Evolutionary conservation across 1,140 invertebrate species (phyloP), one percentile per base, ranked within the genome.

Genomic region (Proctacanthus coquilletti): DNA sequence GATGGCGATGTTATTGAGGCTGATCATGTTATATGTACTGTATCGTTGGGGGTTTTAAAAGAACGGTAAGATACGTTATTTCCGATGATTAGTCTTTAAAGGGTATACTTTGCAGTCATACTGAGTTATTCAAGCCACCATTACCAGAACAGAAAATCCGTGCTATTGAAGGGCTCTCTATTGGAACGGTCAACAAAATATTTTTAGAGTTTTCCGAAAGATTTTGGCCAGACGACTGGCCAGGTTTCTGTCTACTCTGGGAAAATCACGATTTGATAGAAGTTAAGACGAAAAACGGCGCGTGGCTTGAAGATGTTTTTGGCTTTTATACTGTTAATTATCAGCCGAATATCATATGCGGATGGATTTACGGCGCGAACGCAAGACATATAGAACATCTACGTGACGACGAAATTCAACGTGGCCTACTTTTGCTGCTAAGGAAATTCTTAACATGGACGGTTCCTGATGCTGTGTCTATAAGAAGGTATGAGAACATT

Each of bases 131-230:
- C 50, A 60, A 54, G n/a, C 77, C 77, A 2, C 44, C 59, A 11
- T 47, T 81, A 21, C 71, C 77, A 0, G 36, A 51, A 13, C 50
- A 68, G 6, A 82, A 81, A 61, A 46, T 70, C 2, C 60, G 64
- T 21, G 61, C 70, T 0, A 78, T 81, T 15, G 60, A 74, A 51
- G 68, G 66, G n/a, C 53, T 85, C 2, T 71, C 71, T 10, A 68
- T 81, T 43, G 81, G 79, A 23, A 72, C 72, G 2, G 69, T 84
- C 1, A 71, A 83, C 48, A 86, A 86, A 60, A 72, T 91, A 35
- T 84, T 79, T 45, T 47, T 84, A 14, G 69, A 77, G 51, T 84
- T 77, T 45, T 49, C 66, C 2, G 50, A 63, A 29, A 62, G 62
- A 18, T 82, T 79, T 66, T 76, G 77, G 71, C 65, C 69, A 2